Evolutionary conservation across 2,888 invertebrate genomes (phyloP).

Genomic region (Clunio marinus): DNA sequence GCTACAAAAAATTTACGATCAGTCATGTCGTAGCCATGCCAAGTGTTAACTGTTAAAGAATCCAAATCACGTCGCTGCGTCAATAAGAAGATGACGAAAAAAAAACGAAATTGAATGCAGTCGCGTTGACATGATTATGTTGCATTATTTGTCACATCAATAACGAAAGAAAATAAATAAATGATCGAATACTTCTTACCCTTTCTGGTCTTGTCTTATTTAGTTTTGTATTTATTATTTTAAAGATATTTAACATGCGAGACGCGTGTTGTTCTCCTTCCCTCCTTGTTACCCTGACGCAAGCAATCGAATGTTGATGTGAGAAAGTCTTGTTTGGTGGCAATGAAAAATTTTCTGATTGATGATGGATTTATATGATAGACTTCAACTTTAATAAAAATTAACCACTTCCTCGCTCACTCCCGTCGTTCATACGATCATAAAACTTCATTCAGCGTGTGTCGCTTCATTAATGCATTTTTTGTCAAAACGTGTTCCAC

Average conservation of each 20-base stretch:
- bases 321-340: slow-evolving; percentile 16
- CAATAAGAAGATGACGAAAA: slow-evolving; percentile 8
- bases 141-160: slow-evolving; percentile 36
- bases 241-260: slow-evolving; percentile 30
- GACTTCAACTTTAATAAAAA: slow-evolving; percentile 35
- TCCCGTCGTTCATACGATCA: background rate
- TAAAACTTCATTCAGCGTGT: background rate
- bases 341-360: slow-evolving; percentile 3
- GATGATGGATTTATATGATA: slow-evolving; percentile 36
- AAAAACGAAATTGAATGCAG: background rate
- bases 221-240: background rate
- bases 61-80: slow-evolving; percentile 4
- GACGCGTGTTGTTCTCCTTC: slow-evolving; percentile 22
- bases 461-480: background rate
- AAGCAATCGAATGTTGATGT: slow-evolving; percentile 29
- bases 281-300: slow-evolving; percentile 7
- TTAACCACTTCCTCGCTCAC: slow-evolving; percentile 34
- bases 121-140: slow-evolving; percentile 30
- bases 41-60: background rate
- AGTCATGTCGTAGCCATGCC: background rate
- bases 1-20: background rate
- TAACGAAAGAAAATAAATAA: slow-evolving; percentile 14
- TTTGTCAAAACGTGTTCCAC: background rate
- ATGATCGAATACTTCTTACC: slow-evolving; percentile 15
- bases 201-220: too few species aligned